phyloP scores from a whole-genome alignment of 2,113 vertebrate genomes.

The Felis chaus region DNA sequence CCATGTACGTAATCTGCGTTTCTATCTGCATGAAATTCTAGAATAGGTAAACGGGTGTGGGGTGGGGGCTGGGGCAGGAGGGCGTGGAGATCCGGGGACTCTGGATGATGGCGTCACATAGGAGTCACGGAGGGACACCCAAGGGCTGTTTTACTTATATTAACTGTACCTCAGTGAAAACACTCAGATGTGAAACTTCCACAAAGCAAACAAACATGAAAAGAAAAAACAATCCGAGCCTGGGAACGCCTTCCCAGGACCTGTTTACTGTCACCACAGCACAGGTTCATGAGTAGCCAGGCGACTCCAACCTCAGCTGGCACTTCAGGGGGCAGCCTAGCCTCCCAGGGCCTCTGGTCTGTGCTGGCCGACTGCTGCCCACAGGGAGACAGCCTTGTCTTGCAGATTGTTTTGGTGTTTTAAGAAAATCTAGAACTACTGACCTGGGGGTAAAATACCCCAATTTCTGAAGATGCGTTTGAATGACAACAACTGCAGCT shows the following conservation, averaged over 20 bases:
- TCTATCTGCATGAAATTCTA: accelerated
- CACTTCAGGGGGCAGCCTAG: not conserved
- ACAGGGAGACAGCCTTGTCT: not conserved
- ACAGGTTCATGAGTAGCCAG: not conserved
- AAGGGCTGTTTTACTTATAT: not conserved
- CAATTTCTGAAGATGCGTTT: not conserved
- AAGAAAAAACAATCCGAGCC: not conserved
- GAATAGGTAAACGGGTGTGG: not conserved
- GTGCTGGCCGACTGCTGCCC: accelerated
- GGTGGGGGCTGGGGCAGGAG: accelerated
- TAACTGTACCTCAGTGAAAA: not conserved
- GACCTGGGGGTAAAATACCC: not conserved
- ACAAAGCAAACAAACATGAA: not conserved
- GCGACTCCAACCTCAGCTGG: not conserved
- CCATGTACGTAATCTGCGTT: accelerated
- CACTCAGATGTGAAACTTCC: not conserved
- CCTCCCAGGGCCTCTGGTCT: not conserved
- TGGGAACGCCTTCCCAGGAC: not conserved
- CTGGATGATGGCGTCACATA: no score
- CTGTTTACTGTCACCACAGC: accelerated
- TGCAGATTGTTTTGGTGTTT: not conserved
- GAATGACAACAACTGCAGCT: not conserved
- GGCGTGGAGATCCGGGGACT: accelerated
- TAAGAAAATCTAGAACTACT: not conserved
- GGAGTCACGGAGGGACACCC: accelerated